Conservation (phyloP, 2,888 invertebrate genomes). For the Stegana nigrithorax region DNA sequence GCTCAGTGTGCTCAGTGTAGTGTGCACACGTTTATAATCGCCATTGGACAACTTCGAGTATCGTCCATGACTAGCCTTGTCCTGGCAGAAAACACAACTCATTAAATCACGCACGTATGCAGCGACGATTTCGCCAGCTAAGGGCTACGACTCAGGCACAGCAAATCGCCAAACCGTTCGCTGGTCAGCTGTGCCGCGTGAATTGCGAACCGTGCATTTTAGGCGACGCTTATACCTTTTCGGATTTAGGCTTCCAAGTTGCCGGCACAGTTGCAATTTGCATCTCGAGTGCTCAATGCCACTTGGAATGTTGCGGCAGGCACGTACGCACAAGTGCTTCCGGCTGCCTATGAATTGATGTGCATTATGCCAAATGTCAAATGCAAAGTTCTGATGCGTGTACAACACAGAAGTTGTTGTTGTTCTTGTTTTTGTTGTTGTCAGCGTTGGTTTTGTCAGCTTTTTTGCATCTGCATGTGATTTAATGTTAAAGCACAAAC, state of each 20-base stretch:
- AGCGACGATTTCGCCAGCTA: background rate
- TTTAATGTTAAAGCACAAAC: constrained; percentile 42
- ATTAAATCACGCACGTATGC: constrained; percentile 6
- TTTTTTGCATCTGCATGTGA: constrained; percentile 40
- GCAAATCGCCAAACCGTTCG: background rate
- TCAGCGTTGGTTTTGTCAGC: background rate
- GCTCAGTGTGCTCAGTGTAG: too few species aligned
- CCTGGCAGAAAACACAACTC: background rate
- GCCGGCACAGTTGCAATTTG: constrained; percentile 41
- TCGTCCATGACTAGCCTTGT: too few species aligned
- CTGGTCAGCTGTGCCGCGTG: constrained; percentile 4
- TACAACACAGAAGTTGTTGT: too few species aligned
- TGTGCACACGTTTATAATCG: too few species aligned
- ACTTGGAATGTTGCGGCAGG: constrained; percentile 15
- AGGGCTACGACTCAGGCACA: background rate
- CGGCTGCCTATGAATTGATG: constrained; percentile 7
- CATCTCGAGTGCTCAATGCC: constrained; percentile 44
- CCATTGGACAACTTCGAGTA: too few species aligned
- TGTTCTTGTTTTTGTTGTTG: background rate
- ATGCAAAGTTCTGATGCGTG: constrained; percentile 46
- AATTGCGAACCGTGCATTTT: too few species aligned
- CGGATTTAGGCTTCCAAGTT: background rate
- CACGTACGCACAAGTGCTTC: background rate
- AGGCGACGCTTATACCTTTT: too few species aligned
- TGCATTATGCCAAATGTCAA: constrained; percentile 21